Base-by-base conservation (phyloP, 2,113 vertebrate genomes). In the Phalacrocorax carbo region DNA sequence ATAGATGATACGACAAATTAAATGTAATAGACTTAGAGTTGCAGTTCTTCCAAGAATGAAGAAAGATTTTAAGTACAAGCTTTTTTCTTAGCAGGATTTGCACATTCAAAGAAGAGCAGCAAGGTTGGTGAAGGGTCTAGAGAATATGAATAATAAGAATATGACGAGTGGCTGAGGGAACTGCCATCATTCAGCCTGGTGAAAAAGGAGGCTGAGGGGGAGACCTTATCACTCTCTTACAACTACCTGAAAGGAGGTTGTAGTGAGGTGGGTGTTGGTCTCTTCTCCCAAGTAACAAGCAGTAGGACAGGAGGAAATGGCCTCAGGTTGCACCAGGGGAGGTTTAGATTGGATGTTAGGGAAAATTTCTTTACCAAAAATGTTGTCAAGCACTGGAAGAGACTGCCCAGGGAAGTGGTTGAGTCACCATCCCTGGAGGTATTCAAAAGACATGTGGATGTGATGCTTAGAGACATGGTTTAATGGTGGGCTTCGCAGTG, bases 31-130 rank as follows among this genome's bases (percentile, higher is more conserved):
- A 34, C 32, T 55, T 62, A 26, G 13, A 22, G 12, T 34, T 44
- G 20, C 15, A 72, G 15, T 7, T 54, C 46, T 93, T 73, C 19
- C 25, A 77, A 81, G 54, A 84, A 23, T 32, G 42, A 94, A 73
- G 13, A 68, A 48, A 36, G 42, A 32, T 14, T 71, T 38, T 51
- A 32, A 38, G 13, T 26, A 40, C 3, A 2, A 55, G 6, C 7
- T 49, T 44, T 77, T 86, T 60, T 65, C 26, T 22, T 16, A 15
- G 13, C 7, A 40, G 14, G 3, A 32, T 58, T 93, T 73, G 22
- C 6, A 1, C 1, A 1, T 48, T n/a, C 8, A 18, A 18, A 76
- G 51, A 66, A 26, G 10, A 19, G 13, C 49, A 55, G 26, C 0
- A 2, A 54, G 46, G 25, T 20, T 64, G 11, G 8, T 54, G 38